Evolutionary conservation across 2,888 invertebrate species (phyloP).

Genomic region (Eugnorisma glareosa): DNA sequence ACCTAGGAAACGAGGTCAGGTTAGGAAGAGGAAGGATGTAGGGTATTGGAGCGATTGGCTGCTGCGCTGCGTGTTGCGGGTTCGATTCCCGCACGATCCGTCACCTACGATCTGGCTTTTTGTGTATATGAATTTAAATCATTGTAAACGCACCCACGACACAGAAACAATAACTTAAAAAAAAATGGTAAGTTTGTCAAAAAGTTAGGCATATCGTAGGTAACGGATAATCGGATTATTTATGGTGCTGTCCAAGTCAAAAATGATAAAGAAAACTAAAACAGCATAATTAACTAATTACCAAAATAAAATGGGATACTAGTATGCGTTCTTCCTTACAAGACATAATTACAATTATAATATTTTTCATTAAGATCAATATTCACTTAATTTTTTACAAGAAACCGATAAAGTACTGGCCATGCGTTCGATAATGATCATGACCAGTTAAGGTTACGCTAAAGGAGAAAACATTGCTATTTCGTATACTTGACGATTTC

Average conservation of each 20-base stretch:
- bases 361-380: neutral
- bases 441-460: neutral
- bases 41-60: neutral
- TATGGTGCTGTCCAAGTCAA: neutral
- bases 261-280: neutral
- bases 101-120: neutral
- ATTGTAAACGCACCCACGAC: neutral
- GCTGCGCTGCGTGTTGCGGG: neutral
- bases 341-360: neutral
- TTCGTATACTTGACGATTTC: neutral
- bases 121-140: neutral
- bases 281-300: neutral
- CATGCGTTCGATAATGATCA: neutral
- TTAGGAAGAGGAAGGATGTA: conserved; percentile 48
- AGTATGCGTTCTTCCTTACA: neutral
- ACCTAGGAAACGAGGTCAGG: conserved; percentile 72
- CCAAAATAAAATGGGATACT: neutral
- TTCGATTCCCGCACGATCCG: neutral
- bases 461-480: neutral
- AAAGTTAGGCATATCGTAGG: neutral
- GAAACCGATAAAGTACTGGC: neutral
- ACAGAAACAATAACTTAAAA: neutral
- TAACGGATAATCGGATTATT: too few relatives aligned
- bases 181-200: neutral
- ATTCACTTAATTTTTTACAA: neutral